These are phyloP conservation scores for Cinclus mexicanus DNA, from an alignment of 2,113 vertebrate genomes.

Conservation along the genomic window DNA sequence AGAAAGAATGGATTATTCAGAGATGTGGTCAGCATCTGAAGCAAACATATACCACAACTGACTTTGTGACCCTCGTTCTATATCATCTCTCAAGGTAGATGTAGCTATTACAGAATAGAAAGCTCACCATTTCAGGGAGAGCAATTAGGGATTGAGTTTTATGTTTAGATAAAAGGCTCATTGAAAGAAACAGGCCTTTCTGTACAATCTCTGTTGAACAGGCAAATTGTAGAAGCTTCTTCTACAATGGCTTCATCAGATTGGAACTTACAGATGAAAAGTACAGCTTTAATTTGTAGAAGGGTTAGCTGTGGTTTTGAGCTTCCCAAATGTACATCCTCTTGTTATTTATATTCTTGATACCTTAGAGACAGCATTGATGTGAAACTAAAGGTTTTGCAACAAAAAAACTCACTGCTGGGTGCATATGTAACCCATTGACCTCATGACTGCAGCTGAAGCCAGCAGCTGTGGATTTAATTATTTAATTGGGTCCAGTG, in stretches of 20 bases:
- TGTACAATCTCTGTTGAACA: neutral
- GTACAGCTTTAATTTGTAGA: neutral
- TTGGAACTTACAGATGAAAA: neutral
- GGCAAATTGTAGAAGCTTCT: neutral
- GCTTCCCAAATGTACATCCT: neutral
- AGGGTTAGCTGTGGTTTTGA: neutral
- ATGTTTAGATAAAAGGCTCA: neutral
- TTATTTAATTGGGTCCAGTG: neutral
- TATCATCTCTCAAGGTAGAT: neutral
- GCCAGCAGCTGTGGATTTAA: neutral
- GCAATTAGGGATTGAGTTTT: neutral
- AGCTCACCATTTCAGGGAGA: neutral
- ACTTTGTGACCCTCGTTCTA: neutral
- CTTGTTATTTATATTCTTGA: neutral
- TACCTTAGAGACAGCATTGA: neutral
- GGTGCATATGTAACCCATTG: neutral
- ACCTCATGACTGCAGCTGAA: neutral
- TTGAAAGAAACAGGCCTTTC: neutral
- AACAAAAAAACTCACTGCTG: neutral
- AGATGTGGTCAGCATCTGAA: slow-evolving; percentile 33
- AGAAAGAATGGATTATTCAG: slow-evolving; percentile 50
- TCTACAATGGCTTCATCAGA: neutral
- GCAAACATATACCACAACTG: neutral
- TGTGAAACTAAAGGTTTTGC: neutral
- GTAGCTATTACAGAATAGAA: neutral